Conservation (phyloP, 2,113 vertebrate genomes). For the Labeo catla region DNA sequence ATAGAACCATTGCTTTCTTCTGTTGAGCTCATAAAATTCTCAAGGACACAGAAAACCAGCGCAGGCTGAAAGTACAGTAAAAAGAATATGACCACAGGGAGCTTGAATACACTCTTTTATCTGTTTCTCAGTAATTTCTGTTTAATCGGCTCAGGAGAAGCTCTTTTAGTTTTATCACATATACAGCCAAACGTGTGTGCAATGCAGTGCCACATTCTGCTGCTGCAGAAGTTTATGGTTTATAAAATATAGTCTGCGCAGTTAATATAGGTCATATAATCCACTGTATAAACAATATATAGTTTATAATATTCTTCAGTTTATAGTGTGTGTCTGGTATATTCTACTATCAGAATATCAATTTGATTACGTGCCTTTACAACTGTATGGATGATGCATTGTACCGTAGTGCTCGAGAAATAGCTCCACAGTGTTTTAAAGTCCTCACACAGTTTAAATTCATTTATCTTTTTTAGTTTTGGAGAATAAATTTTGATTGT, state of each 20-base stretch:
- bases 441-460: neutral
- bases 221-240: neutral
- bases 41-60: slow-evolving; percentile 26
- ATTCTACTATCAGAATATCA: neutral
- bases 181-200: neutral
- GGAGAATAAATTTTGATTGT: neutral
- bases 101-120: slow-evolving; percentile 19
- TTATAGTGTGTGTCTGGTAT: neutral
- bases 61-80: slow-evolving; percentile 24
- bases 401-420: neutral
- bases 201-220: slow-evolving; percentile 8
- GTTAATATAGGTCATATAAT: slow-evolving; percentile 17
- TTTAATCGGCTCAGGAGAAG: slow-evolving; percentile 2
- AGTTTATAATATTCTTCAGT: neutral
- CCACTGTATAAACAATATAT: neutral
- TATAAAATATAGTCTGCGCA: slow-evolving; percentile 10
- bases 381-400: neutral
- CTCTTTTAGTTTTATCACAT: slow-evolving; percentile 27
- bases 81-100: slow-evolving; percentile 26
- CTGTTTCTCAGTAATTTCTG: slow-evolving; percentile 40
- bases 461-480: neutral
- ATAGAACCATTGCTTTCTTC: slow-evolving; percentile 19
- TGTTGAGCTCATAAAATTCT: slow-evolving; percentile 40
- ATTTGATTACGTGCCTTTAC: neutral
- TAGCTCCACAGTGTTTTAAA: neutral